Conservation (phyloP, 2,113 vertebrate species). For the Osmerus mordax region DNA sequence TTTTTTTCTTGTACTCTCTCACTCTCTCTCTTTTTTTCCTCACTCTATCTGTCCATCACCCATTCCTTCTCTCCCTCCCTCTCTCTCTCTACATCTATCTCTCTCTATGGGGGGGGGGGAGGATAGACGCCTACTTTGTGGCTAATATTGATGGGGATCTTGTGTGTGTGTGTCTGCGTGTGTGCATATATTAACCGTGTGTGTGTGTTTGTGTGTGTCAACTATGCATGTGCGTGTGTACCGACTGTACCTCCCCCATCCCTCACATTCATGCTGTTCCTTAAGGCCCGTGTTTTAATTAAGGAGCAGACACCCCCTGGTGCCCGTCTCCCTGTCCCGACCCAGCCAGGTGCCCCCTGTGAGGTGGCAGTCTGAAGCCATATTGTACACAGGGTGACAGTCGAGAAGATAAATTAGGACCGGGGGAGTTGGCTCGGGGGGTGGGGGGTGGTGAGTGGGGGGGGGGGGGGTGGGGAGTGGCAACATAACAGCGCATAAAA, state of each 20-base stretch:
- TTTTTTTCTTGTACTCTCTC: background rate
- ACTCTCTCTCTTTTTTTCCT: background rate
- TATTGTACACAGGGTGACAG: conserved; percentile 23
- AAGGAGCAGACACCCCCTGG: conserved; percentile 18
- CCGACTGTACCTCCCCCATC: too few relatives aligned
- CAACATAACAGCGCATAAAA: conserved; percentile 12
- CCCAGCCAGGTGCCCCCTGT: background rate
- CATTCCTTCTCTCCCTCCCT: background rate
- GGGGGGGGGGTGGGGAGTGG: background rate
- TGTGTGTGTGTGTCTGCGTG: background rate
- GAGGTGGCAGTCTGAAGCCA: conserved; percentile 25
- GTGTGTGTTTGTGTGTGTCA: background rate
- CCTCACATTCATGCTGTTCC: conserved; percentile 25
- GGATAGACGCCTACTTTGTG: conserved; percentile 6
- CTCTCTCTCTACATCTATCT: background rate
- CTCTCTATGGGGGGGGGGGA: conserved; percentile 8
- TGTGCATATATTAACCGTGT: background rate
- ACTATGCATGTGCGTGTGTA: too few relatives aligned
- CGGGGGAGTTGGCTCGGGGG: background rate
- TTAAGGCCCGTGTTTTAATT: conserved; percentile 42
- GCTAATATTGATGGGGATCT: conserved; percentile 24
- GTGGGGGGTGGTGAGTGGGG: background rate
- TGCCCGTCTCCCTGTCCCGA: conserved; percentile 6
- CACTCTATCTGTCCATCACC: background rate
- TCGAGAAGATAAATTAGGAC: conserved; percentile 16